Evolutionary conservation across 1,140 invertebrate species (phyloP).

Genomic region (Achroia grisella): DNA sequence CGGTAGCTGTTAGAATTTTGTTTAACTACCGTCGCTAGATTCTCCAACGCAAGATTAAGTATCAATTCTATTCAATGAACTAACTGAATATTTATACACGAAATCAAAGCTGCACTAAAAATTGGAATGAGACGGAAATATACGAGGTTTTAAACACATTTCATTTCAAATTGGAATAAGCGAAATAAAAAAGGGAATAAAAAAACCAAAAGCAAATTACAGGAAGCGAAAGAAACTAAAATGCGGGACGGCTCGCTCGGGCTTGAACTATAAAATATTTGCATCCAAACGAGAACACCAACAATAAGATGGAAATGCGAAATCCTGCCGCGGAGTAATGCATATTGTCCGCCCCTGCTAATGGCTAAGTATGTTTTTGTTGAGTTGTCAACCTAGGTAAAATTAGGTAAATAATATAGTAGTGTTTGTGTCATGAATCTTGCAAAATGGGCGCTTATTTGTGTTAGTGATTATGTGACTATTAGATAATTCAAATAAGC

Average conservation of each 20-base stretch:
- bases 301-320: conserved; percentile 56
- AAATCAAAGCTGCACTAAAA: too few relatives aligned
- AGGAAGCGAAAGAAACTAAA: conserved; percentile 42
- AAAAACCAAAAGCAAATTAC: conserved; percentile 37
- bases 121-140: conserved; percentile 6
- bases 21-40: too few relatives aligned
- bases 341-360: conserved; percentile 25
- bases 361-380: conserved; percentile 15
- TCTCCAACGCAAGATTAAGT: too few relatives aligned
- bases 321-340: conserved; percentile 28
- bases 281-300: conserved; percentile 48
- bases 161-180: conserved; percentile 29
- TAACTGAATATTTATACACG: too few relatives aligned
- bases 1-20: too few relatives aligned
- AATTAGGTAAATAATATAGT: too few relatives aligned
- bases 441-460: too few relatives aligned
- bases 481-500: too few relatives aligned
- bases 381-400: too few relatives aligned
- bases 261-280: conserved; percentile 52
- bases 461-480: too few relatives aligned
- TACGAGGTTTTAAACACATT: conserved; percentile 17
- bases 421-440: too few relatives aligned
- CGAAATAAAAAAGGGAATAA: conserved; percentile 22
- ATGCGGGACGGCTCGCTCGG: conserved; percentile 26
- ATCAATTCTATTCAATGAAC: too few relatives aligned